Conservation (phyloP, 1,140 invertebrate genomes). For the Calephelis virginiensis region DNA sequence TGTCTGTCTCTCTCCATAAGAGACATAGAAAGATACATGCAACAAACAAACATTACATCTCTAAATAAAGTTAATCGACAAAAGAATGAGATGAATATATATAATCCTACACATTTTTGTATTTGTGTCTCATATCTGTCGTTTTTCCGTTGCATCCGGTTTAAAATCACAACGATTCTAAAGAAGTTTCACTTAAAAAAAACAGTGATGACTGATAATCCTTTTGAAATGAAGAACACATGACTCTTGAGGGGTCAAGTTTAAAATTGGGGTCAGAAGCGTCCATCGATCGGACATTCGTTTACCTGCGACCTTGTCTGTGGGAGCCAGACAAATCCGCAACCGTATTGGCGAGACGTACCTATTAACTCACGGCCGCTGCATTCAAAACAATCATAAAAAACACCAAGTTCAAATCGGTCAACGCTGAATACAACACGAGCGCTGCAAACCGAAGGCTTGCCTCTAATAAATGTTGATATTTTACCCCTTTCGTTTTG, state of each 20-base stretch:
- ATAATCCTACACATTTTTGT: too few species aligned
- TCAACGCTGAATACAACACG: slow-evolving; percentile 4
- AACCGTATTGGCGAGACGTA: slow-evolving; percentile 21
- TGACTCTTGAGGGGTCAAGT: slow-evolving; percentile 52
- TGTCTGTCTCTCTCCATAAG: too few species aligned
- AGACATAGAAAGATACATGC: too few species aligned
- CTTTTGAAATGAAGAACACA: slow-evolving; percentile 4
- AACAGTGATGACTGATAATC: not conserved
- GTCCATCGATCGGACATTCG: slow-evolving; percentile 42
- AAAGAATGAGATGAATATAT: too few species aligned
- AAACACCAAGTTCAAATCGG: slow-evolving; percentile 12
- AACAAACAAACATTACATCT: too few species aligned
- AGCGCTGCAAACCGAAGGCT: not conserved
- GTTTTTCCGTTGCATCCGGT: too few species aligned
- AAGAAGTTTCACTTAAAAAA: too few species aligned
- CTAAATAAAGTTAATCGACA: too few species aligned
- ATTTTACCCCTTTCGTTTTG: too few species aligned
- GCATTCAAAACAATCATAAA: slow-evolving; percentile 24
- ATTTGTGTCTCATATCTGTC: too few species aligned
- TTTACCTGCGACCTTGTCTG: slow-evolving; percentile 44
- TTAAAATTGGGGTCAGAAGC: slow-evolving; percentile 62
- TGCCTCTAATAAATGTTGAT: not conserved
- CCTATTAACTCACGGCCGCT: slow-evolving; percentile 7
- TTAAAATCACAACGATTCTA: too few species aligned
- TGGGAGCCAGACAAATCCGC: slow-evolving; percentile 29